phyloP scores from a whole-genome alignment of 2,113 vertebrate species.

The Microcebus lehilahytsara region DNA sequence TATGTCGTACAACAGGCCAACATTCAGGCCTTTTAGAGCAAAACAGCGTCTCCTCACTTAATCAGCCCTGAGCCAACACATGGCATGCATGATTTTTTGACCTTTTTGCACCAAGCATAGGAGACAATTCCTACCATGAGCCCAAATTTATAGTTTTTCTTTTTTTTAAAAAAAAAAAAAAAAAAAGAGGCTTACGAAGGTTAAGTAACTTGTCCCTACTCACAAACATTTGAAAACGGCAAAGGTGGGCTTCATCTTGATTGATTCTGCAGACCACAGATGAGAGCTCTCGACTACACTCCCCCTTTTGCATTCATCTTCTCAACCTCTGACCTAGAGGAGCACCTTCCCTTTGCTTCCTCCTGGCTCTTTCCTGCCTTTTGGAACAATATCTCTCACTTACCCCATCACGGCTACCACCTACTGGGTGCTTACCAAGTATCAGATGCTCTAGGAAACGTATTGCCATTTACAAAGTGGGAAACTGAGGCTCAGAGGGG shows the following conservation, averaged over 20 bases:
- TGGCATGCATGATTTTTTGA: rapidly evolving
- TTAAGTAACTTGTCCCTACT: neutral
- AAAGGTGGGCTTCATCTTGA: neutral
- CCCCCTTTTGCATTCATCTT: rapidly evolving
- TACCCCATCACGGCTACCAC: neutral
- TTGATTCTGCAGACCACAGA: neutral
- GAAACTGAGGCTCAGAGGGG: neutral
- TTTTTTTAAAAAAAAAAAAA: too few species aligned
- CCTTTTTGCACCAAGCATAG: neutral
- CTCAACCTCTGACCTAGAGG: neutral
- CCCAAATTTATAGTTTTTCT: neutral
- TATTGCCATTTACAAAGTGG: neutral
- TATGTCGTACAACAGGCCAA: neutral
- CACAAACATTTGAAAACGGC: neutral
- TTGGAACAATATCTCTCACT: neutral
- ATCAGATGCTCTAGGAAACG: neutral
- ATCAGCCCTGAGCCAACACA: neutral
- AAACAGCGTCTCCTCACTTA: neutral
- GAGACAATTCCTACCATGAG: neutral
- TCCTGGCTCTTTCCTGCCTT: neutral
- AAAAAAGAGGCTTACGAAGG: neutral
- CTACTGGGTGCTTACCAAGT: neutral
- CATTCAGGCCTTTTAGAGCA: neutral
- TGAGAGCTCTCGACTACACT: rapidly evolving
- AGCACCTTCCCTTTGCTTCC: neutral